These are phyloP conservation scores for Caenorhabditis sp. DNA, from an alignment of 2,888 invertebrate genomes.

Conservation along the genomic window DNA sequence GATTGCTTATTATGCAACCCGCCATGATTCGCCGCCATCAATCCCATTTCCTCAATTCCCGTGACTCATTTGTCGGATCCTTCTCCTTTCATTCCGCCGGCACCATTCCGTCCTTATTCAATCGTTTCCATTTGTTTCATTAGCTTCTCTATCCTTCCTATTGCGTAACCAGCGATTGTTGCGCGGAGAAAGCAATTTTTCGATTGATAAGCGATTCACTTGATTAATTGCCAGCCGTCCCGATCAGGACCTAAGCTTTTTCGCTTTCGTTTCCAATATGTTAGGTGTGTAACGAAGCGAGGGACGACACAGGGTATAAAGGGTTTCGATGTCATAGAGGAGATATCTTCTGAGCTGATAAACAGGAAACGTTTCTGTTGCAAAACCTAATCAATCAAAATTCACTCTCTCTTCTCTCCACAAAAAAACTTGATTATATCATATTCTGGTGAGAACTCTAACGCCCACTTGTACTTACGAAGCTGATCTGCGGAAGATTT, in stretches of 20 bases:
- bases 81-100: conserved; percentile 20
- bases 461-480: not conserved
- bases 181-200: conserved; percentile 54
- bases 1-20: conserved; percentile 15
- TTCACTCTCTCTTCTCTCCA: conserved; percentile 10
- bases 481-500: not conserved
- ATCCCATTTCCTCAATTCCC: conserved; percentile 22
- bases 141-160: conserved; percentile 18
- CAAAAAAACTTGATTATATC: conserved; percentile 11
- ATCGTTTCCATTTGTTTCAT: conserved; percentile 39
- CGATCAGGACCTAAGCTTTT: conserved; percentile 58
- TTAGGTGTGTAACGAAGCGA: conserved; percentile 53
- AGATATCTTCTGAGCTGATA: conserved; percentile 32
- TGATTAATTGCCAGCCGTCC: conserved; percentile 62
- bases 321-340: conserved; percentile 17
- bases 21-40: not conserved
- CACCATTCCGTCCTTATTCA: conserved; percentile 40
- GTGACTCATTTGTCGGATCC: conserved; percentile 42
- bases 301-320: conserved; percentile 43
- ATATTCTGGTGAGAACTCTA: not conserved
- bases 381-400: conserved; percentile 23
- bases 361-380: conserved; percentile 10
- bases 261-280: conserved; percentile 57
- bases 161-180: conserved; percentile 60
- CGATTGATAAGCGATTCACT: conserved; percentile 67